These are phyloP conservation scores for Paramuricea clavata DNA, from an alignment of 92 coral and sea anemone genomes.

Conservation along the genomic window DNA sequence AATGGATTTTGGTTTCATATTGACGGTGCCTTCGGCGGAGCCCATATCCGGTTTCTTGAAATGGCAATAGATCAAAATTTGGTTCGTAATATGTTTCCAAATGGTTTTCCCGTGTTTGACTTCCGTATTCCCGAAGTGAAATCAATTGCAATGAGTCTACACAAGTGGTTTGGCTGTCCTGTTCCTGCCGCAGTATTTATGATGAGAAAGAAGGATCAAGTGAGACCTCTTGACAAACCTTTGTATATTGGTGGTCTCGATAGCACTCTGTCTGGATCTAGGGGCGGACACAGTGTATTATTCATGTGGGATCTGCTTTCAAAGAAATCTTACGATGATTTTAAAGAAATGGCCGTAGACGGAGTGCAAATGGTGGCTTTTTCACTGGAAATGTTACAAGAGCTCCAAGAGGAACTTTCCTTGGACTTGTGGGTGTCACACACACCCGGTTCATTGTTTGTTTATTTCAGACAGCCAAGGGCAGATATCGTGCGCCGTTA, in stretches of 20 bases:
- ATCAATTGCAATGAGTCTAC: constrained; percentile 11
- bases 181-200: no score
- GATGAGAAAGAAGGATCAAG: no score
- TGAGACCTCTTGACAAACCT: not conserved
- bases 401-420: not conserved
- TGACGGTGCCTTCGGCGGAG: constrained; percentile 10
- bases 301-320: no score
- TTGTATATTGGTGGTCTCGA: not conserved
- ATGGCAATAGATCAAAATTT: constrained; percentile 20
- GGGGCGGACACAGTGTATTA: not conserved
- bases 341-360: no score
- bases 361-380: no score
- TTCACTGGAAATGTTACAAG: not conserved
- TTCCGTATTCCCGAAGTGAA: constrained; percentile 24
- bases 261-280: not conserved
- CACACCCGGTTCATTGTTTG: not conserved
- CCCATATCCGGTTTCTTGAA: not conserved
- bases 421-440: constrained; percentile 25
- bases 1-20: no score
- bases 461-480: not conserved
- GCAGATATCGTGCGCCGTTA: not conserved
- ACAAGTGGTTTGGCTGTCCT: no score
- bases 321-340: no score
- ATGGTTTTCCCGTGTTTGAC: no score
- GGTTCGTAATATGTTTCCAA: not conserved